Evolutionary conservation across 2,797 vertebrate species (phyloP), one percentile per base, ranked within the genome.

Genomic region (Scolopax bukidnonensis): DNA sequence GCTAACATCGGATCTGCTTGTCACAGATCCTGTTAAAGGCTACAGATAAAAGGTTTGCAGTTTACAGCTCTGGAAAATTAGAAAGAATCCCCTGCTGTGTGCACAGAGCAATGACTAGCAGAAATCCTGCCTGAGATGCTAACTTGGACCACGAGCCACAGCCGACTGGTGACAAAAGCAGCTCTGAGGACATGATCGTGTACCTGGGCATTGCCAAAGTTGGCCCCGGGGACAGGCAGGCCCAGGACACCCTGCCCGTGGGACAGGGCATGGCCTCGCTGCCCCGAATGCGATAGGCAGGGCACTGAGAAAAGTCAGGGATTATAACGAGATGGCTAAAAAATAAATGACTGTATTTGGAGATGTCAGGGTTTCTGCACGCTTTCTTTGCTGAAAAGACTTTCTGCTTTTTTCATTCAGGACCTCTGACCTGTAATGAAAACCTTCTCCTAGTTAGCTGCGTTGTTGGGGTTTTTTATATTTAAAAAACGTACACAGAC

Each of bases 1-100:
- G 76, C 70, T 80, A 75, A 38, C 69, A 25, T 64, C 59, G 20
- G 65, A 48, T 77, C 89, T 88, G 89, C 90, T 63, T 89, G 59
- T 54, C 59, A 75, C 86, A 60, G 8, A 50, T 76, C 91, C 27
- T 69, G 74, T 85, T 89, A 54, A 84, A 94, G 76, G 61, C 56
- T 83, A 56, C 89, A 65, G 40, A 93, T 82, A 59, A 89, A 93
- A 91, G 95, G 78, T 18, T 56, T 85, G 85, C 91, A 51, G 70
- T 74, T 87, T 94, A 76, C 83, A 90, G 93, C 88, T 85, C 93
- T 81, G 69, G 50, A 81, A 89, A 87, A 57, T 87, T 17, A 87
- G 43, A 85, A 74, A 25, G n/a, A 45, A 70, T 85, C 92, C 25
- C 93, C 73, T 28, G 54, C 67, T 79, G 87, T 69, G 83, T 81